phyloP scores from a whole-genome alignment of 2,113 vertebrate genomes.

The Nothobranchius furzeri region DNA sequence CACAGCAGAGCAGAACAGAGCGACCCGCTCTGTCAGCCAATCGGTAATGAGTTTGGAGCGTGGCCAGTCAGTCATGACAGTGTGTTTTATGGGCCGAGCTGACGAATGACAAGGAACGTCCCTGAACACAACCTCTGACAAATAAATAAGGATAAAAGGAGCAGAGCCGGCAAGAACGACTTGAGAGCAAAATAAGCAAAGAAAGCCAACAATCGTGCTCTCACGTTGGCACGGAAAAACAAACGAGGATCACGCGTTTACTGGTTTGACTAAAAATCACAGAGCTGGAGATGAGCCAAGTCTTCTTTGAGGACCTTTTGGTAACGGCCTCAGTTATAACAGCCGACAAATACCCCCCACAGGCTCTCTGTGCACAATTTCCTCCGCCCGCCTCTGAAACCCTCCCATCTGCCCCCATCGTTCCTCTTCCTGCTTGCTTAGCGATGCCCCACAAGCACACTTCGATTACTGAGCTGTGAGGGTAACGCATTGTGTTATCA shows the following conservation, averaged over 20 bases:
- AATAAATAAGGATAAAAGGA: conserved; percentile 80
- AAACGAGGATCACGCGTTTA: conserved; percentile 39
- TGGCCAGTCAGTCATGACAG: conserved; percentile 93
- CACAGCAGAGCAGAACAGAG: conserved; percentile 71
- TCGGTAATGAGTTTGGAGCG: conserved; percentile 92
- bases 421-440: conserved; percentile 1
- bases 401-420: conserved; percentile 25
- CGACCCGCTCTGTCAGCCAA: conserved; percentile 90
- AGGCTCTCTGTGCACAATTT: conserved; percentile 24
- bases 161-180: conserved; percentile 51
- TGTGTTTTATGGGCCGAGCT: conserved; percentile 75
- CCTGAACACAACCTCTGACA: conserved; percentile 78
- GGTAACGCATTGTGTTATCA: conserved; percentile 27
- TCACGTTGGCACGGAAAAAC: conserved; percentile 11
- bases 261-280: conserved; percentile 53
- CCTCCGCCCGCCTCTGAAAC: conserved; percentile 37
- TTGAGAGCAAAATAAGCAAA: conserved; percentile 46
- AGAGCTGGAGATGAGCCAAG: conserved; percentile 47
- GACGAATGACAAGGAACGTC: conserved; percentile 77
- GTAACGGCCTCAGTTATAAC: conserved; percentile 38
- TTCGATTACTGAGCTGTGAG: conserved; percentile 13
- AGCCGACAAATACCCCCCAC: conserved; percentile 60
- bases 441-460: conserved; percentile 8
- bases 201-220: conserved; percentile 11
- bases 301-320: conserved; percentile 49